A percentile compares a stretch with the other conserved stretches of the same genome.
Evolutionary conservation across 2,113 vertebrate genomes (phyloP).

Genomic region (Phaethon lepturus): DNA sequence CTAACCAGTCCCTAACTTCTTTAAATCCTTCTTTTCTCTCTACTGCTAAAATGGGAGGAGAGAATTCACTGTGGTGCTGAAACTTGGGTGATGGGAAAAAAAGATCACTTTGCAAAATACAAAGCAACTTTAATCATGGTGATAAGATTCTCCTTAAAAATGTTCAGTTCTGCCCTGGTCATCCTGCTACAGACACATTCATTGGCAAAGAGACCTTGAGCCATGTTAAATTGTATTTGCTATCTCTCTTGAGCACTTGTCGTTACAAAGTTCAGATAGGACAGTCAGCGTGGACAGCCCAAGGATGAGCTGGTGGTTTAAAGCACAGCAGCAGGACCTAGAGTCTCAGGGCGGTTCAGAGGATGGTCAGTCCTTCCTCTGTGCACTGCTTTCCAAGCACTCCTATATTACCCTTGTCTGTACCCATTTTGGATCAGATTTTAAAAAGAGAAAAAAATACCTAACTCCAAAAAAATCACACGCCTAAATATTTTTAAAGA

Average conservation of each 20-base stretch:
- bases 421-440: background rate
- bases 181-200: background rate
- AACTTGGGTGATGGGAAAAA: background rate
- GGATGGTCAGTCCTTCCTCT: background rate
- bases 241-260: background rate
- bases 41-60: background rate
- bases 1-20: background rate
- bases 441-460: background rate
- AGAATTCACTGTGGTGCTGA: background rate
- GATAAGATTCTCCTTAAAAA: slow-evolving; percentile 55
- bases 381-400: fast-evolving
- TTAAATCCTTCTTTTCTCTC: background rate
- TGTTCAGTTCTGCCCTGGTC: background rate
- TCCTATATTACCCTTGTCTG: background rate
- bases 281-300: background rate
- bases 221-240: background rate
- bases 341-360: background rate
- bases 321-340: background rate
- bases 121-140: slow-evolving; percentile 35
- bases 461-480: fast-evolving
- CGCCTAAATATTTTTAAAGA: background rate
- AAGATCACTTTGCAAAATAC: background rate
- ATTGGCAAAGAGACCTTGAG: slow-evolving; percentile 10
- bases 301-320: background rate
- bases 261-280: background rate